Evolutionary conservation across 2,888 invertebrate species (phyloP), one percentile per base, ranked within the genome.

Genomic region (Eustalomyia histrio): DNA sequence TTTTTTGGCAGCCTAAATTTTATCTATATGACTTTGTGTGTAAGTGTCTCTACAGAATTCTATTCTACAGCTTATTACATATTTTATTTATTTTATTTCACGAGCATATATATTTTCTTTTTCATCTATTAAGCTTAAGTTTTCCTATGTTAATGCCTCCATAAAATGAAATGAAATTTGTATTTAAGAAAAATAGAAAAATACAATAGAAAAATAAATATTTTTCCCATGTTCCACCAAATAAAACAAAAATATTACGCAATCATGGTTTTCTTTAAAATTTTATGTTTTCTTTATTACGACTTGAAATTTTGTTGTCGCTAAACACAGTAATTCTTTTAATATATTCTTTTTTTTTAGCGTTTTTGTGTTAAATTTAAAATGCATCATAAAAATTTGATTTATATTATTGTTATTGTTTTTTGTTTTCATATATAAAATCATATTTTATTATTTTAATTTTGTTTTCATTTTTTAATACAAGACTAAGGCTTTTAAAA

Each of bases 101-200:
- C 12, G 14, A 39, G 39, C 39, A 39, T 39, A 47, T 47, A n/a
- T 55, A 14, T 63, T 47, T 55, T 29, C 7, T 29, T 9, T 57
- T 39, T 64, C 43, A 9, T 21, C 43, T 76, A 43, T 64, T 60
- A 60, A 60, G 58, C 64, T 58, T 35, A 52, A 69, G 60, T 75
- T 69, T 68, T 68, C 64, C 68, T 73, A 52, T 69, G 53, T 55
- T 72, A 75, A 75, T 80, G 71, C 71, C 65, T 57, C 17, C 61
- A 65, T 75, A 72, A 61, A 80, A 80, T 67, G 39, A 75, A 79
- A 74, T 72, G 39, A 65, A n/a, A 61, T 53, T 71, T 76, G 68
- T 64, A 65, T 67, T 72, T 21, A 21, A 21, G 21, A 65, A 65
- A 69, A n/a, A n/a, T n/a, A n/a, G n/a, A n/a, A n/a, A n/a, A n/a